phyloP scores from a whole-genome alignment of 2,113 vertebrate species.

The Anhinga rufa region DNA sequence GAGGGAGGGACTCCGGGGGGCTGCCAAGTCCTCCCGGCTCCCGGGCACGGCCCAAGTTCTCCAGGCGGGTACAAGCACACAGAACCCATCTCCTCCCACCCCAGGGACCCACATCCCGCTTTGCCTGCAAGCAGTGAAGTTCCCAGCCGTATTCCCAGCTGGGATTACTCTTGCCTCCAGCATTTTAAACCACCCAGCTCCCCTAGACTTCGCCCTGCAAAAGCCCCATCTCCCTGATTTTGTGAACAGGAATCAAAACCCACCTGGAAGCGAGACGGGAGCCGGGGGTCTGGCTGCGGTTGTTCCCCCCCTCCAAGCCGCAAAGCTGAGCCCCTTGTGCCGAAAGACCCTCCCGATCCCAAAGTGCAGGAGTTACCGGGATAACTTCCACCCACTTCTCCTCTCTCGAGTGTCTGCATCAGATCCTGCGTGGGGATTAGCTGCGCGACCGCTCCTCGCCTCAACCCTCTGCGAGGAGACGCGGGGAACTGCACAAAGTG shows the following conservation, averaged over 20 bases:
- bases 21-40: not conserved
- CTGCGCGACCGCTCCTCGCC: not conserved
- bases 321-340: not conserved
- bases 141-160: not conserved
- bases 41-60: not conserved
- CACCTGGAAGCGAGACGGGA: not conserved
- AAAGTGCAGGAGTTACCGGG: not conserved
- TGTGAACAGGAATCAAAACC: not conserved
- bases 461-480: not conserved
- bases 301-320: rapidly evolving
- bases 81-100: not conserved
- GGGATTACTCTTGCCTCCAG: not conserved
- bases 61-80: not conserved
- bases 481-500: not conserved
- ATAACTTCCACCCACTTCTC: not conserved
- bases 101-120: not conserved
- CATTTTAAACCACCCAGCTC: not conserved
- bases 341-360: not conserved
- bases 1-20: not conserved
- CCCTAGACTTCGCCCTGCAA: not conserved
- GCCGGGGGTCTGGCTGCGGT: rapidly evolving
- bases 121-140: not conserved
- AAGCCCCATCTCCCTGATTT: not conserved
- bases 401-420: not conserved
- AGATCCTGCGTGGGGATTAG: not conserved